Evolutionary conservation across 1,140 invertebrate genomes (phyloP), one percentile per base, ranked within the genome.

Genomic region (Oreohelix idahoensis): DNA sequence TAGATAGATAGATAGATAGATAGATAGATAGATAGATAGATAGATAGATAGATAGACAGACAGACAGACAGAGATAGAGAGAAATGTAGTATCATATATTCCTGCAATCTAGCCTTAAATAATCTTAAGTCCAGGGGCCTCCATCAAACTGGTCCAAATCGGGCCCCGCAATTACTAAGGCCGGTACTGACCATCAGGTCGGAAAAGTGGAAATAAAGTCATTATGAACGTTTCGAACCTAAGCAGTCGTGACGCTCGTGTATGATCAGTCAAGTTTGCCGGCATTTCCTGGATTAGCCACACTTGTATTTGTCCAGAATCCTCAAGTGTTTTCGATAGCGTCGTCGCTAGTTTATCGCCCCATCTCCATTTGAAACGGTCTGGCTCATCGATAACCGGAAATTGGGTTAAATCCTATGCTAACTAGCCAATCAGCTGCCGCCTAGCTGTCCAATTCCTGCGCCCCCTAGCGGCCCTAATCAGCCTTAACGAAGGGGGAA

Each of bases 361-460:
- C 45, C n/a, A n/a, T 51, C 45, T 76, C 45, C 74, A 53, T 76
- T 51, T 76, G 38, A 49, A 74, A 51, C 74, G 45, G 32, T 51
- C 74, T 17, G 15, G 71, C 74, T 39, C 74, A 51, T 76, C 74
- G 74, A 76, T 76, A 76, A 49, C 42, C 74, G 74, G 74, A 76
- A 76, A 76, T 76, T 76, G 45, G 45, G 45, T 76, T 53, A 76
- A 76, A 76, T 76, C 74, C 42, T 39, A 26, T 49, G 74, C 74
- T 76, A 76, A 76, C 20, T 45, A 76, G 74, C 74, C 74, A 76
- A 76, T 76, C 74, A 76, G 32, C 39, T 17, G 13, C 23, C 10
- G 74, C 42, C 10, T 76, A 49, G 74, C 74, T 32, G 36, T 11
- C n/a, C 74, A 76, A 35, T 36, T 39, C 74, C 38, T 35, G 74